Conservation (phyloP, 2,888 invertebrate genomes). For the Cerceris ruficornis region DNA sequence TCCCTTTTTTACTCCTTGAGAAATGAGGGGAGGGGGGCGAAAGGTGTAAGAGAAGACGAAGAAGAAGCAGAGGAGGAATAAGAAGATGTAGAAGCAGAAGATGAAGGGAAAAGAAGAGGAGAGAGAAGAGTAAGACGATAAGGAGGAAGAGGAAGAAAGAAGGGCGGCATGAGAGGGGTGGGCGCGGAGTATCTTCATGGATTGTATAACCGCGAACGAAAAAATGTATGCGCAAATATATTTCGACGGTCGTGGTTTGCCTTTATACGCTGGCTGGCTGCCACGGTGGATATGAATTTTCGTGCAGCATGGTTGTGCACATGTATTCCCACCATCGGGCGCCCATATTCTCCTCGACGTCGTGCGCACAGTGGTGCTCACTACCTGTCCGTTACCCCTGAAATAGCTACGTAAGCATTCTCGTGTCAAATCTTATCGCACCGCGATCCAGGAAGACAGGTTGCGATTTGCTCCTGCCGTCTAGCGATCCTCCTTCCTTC, state of each 20-base stretch:
- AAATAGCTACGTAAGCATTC: slow-evolving; percentile 6
- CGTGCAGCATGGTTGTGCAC: slow-evolving; percentile 67
- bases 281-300: slow-evolving; percentile 70
- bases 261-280: slow-evolving; percentile 64
- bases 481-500: slow-evolving; percentile 20
- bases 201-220: slow-evolving; percentile 65
- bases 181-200: slow-evolving; percentile 45
- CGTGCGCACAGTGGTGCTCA: slow-evolving; percentile 61
- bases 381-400: background rate
- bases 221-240: slow-evolving; percentile 71
- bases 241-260: slow-evolving; percentile 66
- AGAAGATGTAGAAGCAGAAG: no score
- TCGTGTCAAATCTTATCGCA: slow-evolving; percentile 36
- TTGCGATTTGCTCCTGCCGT: slow-evolving; percentile 36
- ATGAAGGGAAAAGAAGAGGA: no score
- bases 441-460: slow-evolving; percentile 45
- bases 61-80: no score
- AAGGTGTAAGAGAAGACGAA: slow-evolving; percentile 5
- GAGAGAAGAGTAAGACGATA: no score
- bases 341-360: slow-evolving; percentile 60
- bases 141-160: no score
- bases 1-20: slow-evolving; percentile 44
- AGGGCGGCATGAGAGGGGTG: background rate
- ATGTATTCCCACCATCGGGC: slow-evolving; percentile 68
- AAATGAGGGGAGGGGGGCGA: slow-evolving; percentile 5